Conservation (phyloP, 2,113 vertebrate genomes). For the Euleptes europaea region DNA sequence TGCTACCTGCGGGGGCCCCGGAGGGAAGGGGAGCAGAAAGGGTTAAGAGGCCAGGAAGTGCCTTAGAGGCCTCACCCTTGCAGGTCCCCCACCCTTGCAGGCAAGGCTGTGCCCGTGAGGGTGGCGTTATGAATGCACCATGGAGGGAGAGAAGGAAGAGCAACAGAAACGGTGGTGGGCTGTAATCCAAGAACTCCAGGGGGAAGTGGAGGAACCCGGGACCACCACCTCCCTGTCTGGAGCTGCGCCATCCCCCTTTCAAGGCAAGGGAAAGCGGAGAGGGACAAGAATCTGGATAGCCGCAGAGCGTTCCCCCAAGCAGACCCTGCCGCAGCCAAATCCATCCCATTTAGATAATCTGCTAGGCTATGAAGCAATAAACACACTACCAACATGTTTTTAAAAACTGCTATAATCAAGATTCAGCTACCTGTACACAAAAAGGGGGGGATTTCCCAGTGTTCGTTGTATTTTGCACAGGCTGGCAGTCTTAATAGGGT, state of each 20-base stretch:
- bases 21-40: not conserved
- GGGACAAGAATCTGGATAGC: not conserved
- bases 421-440: too few relatives aligned
- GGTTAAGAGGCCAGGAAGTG: constrained; percentile 30
- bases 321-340: not conserved
- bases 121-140: not conserved
- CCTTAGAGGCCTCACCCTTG: constrained; percentile 13
- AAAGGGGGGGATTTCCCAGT: too few relatives aligned
- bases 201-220: not conserved
- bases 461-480: not conserved
- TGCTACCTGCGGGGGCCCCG: not conserved
- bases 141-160: not conserved
- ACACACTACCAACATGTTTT: not conserved
- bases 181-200: not conserved
- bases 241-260: not conserved
- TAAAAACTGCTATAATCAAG: not conserved
- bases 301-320: not conserved
- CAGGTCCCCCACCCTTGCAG: not conserved
- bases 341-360: not conserved
- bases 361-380: not conserved
- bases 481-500: not conserved
- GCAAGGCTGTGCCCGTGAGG: not conserved
- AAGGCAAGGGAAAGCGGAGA: not conserved
- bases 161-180: not conserved
- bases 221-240: not conserved